Base-by-base conservation (phyloP, 1,140 invertebrate species). In the Drosophila aff. region DNA sequence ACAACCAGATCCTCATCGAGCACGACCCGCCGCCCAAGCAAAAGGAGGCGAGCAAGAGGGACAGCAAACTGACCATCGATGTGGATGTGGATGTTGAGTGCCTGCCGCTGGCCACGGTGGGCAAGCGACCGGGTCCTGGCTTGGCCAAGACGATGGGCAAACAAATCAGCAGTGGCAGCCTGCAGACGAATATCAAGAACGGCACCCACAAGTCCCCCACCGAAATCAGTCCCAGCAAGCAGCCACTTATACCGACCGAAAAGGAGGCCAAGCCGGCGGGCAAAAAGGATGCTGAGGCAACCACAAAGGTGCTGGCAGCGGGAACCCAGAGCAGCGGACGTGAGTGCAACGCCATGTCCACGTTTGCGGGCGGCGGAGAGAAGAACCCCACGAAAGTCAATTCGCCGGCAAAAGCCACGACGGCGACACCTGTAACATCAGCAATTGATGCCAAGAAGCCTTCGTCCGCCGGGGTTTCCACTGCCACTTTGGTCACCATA, bases 1-100 rank as follows among this genome's bases (percentile, higher is more conserved):
- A 95, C 60, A 94, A 94, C 6, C 93, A 94, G 68, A 93, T 95
- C 26, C 73, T 95, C 62, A 94, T 94, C 36, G 94, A 68, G 8
- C 23, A 94, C 67, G 94, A 41, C 8, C 93, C 94, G 2, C 18
- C 79, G 40, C 75, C 40, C 41, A 67, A 28, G 67, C 79, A 28
- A 66, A 80, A 41, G 85, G 61, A 46, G 49, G 31, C 40, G 7
- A 10, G 5, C 38, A 92, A 57, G 82, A 92, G 41, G 61, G 46
- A 43, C 64, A 89, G 23, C 40, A 71, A 31, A 40, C 18, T 53
- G 58, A 50, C 74, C 64, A 53, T 66, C 23, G 49, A 55, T 26
- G 58, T 63, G 15, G 53, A 59, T 38, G 90, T 65, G 63, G 69
- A 76, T 16, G 68, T 78, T n/a, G 74, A 78, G 60, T 73, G 50